phyloP scores from a whole-genome alignment of 2,888 invertebrate genomes.

The Pyrrhia umbra region DNA sequence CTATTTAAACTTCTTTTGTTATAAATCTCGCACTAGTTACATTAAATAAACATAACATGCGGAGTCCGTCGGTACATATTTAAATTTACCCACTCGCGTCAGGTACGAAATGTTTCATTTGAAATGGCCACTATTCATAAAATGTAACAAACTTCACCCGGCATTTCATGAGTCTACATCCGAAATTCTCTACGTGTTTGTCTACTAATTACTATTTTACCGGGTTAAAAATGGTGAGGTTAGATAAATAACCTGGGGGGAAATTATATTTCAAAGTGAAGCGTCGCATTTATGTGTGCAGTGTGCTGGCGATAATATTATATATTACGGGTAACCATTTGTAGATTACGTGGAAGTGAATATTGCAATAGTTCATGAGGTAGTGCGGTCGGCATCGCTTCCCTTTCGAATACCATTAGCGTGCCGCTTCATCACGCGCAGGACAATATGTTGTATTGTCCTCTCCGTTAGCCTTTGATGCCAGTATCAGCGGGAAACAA shows the following conservation, averaged over 20 bases:
- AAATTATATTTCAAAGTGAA: constrained; percentile 6
- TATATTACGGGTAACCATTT: not conserved
- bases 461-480: constrained; percentile 38
- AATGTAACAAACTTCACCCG: constrained; percentile 42
- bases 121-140: constrained; percentile 59
- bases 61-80: constrained; percentile 56
- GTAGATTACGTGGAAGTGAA: constrained; percentile 1
- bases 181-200: constrained; percentile 43
- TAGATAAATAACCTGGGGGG: constrained; percentile 38
- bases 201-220: constrained; percentile 58
- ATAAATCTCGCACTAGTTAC: constrained; percentile 61
- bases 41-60: constrained; percentile 56
- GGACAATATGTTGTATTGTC: constrained; percentile 45
- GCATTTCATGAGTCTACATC: constrained; percentile 41
- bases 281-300: not conserved
- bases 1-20: constrained; percentile 67
- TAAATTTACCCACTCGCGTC: constrained; percentile 51
- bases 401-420: constrained; percentile 41
- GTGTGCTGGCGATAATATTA: not conserved
- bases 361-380: constrained; percentile 27
- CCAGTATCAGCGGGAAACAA: constrained; percentile 39
- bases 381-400: constrained; percentile 10
- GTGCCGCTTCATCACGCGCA: constrained; percentile 21
- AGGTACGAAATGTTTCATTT: constrained; percentile 55
- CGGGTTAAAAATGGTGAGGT: constrained; percentile 27